Evolutionary conservation across 2,888 invertebrate genomes (phyloP).

Genomic region (Melanchra persicariae): DNA sequence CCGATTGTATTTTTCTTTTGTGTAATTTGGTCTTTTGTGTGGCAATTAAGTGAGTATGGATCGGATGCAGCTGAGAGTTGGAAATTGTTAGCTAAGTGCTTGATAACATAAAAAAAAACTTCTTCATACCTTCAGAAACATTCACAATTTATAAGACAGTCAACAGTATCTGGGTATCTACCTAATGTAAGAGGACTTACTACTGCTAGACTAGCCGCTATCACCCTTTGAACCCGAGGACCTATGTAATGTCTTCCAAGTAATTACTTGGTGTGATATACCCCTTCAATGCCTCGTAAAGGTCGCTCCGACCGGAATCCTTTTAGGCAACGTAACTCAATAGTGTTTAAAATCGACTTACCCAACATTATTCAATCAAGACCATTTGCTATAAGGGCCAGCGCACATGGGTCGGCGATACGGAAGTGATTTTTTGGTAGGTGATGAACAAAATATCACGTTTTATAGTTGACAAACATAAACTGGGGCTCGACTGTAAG

Average conservation of each 20-base stretch:
- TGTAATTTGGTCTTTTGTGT: slow-evolving; percentile 42
- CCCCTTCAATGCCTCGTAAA: slow-evolving; percentile 42
- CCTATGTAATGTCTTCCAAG: slow-evolving; percentile 45
- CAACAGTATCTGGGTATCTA: neutral
- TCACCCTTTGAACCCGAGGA: slow-evolving; percentile 25
- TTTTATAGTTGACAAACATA: neutral
- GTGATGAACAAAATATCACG: neutral
- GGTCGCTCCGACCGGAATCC: slow-evolving; percentile 69
- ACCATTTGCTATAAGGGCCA: slow-evolving; percentile 66
- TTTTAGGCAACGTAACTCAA: slow-evolving; percentile 80
- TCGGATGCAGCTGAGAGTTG: neutral
- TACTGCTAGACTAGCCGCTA: slow-evolving; percentile 2
- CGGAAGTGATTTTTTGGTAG: neutral
- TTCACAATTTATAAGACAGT: neutral
- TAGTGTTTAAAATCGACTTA: slow-evolving; percentile 82
- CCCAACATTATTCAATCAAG: slow-evolving; percentile 80
- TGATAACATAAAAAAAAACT: neutral
- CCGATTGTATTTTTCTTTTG: slow-evolving; percentile 52
- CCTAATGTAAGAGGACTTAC: neutral
- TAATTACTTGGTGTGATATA: slow-evolving; percentile 56
- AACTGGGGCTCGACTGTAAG: neutral
- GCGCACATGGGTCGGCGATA: neutral
- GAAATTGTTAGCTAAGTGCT: neutral
- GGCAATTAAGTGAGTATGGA: slow-evolving; percentile 3
- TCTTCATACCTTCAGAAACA: too few relatives aligned